These are phyloP conservation scores for Folsomia candida DNA, from an alignment of 2,888 invertebrate species.

Conservation along the genomic window DNA sequence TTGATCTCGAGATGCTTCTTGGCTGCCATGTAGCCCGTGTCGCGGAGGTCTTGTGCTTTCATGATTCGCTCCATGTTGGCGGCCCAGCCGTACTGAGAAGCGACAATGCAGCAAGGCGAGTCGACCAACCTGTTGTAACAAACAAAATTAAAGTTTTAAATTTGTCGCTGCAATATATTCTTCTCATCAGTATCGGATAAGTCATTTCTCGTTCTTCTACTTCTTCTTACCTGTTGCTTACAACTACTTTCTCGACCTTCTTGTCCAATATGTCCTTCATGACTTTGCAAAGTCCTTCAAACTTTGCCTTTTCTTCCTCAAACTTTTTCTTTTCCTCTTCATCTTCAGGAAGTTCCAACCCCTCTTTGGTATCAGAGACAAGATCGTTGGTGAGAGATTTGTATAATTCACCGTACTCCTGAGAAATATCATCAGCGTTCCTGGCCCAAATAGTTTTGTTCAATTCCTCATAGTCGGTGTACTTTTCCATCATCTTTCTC, in stretches of 20 bases:
- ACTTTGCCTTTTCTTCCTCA: constrained; percentile 81
- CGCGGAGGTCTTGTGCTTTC: constrained; percentile 97
- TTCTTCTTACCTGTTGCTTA: too few species aligned
- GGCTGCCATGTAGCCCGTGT: constrained; percentile 98
- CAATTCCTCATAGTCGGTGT: constrained; percentile 94
- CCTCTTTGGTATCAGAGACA: constrained; percentile 97
- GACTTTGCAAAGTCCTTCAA: constrained; percentile 76
- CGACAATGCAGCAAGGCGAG: constrained; percentile 98
- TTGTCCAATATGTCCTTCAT: constrained; percentile 97
- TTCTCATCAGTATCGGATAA: too few species aligned
- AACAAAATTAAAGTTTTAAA: too few species aligned
- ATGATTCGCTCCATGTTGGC: constrained; percentile 99
- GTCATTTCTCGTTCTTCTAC: too few species aligned
- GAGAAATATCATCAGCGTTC: constrained; percentile 92
- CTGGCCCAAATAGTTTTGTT: constrained; percentile 99
- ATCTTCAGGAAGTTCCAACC: constrained; percentile 93
- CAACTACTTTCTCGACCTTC: constrained; percentile 96
- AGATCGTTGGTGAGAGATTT: constrained; percentile 94
- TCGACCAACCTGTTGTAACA: constrained; percentile 81
- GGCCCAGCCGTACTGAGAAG: constrained; percentile 98
- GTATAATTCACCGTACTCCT: constrained; percentile 97
- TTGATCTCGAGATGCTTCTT: constrained; percentile 99
- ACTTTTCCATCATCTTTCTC: constrained; percentile 96
- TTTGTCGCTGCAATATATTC: too few species aligned
- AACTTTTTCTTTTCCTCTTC: constrained; percentile 96